Evolutionary conservation across 2,113 vertebrate genomes (phyloP).

Genomic region (Paraplagusia blochii): DNA sequence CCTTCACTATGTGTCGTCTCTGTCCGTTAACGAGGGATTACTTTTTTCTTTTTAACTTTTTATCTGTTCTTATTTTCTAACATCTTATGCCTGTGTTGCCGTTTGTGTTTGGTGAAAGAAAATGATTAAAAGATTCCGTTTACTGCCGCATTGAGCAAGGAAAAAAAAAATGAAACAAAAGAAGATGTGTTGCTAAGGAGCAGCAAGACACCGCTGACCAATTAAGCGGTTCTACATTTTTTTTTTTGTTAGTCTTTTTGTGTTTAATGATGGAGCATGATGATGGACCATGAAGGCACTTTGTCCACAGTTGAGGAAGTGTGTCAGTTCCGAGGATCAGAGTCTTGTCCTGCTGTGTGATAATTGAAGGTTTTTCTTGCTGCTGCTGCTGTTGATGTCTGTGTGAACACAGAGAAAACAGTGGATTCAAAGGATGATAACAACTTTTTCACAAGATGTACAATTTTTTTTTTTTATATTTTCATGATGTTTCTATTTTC

Average conservation of each 20-base stretch:
- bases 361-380: slow-evolving; percentile 18
- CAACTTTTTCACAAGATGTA: too few relatives aligned
- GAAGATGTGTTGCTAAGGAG: slow-evolving; percentile 9
- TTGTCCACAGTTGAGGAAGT: slow-evolving; percentile 25
- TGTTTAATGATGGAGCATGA: slow-evolving; percentile 26
- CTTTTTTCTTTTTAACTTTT: slow-evolving; percentile 13
- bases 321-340: slow-evolving; percentile 24
- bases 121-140: slow-evolving; percentile 37
- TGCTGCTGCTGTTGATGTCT: neutral
- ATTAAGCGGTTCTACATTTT: slow-evolving; percentile 18
- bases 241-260: slow-evolving; percentile 23
- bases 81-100: slow-evolving; percentile 19
- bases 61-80: slow-evolving; percentile 1
- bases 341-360: slow-evolving; percentile 18
- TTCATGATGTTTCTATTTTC: too few relatives aligned
- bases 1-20: slow-evolving; percentile 11
- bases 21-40: neutral
- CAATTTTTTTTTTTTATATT: too few relatives aligned
- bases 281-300: slow-evolving; percentile 26
- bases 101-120: slow-evolving; percentile 28
- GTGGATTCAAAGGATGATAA: too few relatives aligned
- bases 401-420: neutral
- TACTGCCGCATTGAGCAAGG: slow-evolving; percentile 28
- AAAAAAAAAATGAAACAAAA: slow-evolving; percentile 15
- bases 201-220: slow-evolving; percentile 23